Evolutionary conservation across 2,888 invertebrate genomes (phyloP), one percentile per base, ranked within the genome.

Genomic region (Micoletzkya japonica): DNA sequence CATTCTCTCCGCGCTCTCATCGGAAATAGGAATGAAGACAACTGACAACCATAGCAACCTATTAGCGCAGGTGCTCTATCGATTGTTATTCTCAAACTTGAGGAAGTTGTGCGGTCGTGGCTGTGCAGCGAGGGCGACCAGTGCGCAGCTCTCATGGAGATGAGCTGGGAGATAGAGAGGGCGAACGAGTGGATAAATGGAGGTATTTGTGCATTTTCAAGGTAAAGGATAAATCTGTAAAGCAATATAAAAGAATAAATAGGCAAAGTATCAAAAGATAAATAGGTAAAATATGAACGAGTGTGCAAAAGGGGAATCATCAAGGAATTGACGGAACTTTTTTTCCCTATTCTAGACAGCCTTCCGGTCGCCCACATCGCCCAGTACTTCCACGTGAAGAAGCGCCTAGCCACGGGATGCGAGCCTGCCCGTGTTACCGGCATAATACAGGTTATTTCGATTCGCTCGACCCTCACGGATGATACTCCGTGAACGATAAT

Each of bases 361-460:
- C 74, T 81, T 20, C 77, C 81, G 1, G 37, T 73, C 7, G 61
- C 75, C 4, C 54, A 76, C 26, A 70, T 78, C 10, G 68, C 72
- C 20, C 69, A 73, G 24, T 82, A 82, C 63, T 75, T 76, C 61
- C 66, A 67, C 24, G 70, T 75, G 7, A 82, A 82, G 70, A 80
- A 81, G 52, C 64, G 68, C 20, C 70, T 82, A 73, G 77, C 82
- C 4, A 59, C 70, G 2, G 73, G 78, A 2, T 79, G 78, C 49
- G 78, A 81, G 64, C 81, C 82, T 0, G 30, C 49, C 2, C 59
- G 67, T 39, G 82, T 82, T 4, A 72, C 64, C 24, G 57, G 74
- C 49, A 54, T 82, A 17, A 72, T 78, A 34, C 64, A 72, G 17
- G 67, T 67, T 10, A 44, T 10, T 44, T 20, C 20, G 10, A 44